A percentile compares a stretch with the other conserved stretches of the same genome.
phyloP scores from a whole-genome alignment of 2,888 invertebrate genomes.

The Latheticus oryzae region DNA sequence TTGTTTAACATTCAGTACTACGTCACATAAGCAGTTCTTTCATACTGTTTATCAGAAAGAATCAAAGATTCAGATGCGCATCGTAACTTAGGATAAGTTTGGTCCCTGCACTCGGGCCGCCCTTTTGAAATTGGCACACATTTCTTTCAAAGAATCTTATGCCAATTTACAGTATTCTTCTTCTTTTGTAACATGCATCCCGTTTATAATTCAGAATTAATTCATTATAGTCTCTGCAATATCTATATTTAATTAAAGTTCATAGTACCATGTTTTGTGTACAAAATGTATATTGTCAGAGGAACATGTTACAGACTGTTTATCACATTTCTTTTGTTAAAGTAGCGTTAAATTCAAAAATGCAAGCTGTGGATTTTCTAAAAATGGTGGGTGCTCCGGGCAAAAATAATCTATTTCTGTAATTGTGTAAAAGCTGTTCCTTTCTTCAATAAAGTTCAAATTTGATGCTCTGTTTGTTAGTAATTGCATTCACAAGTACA shows the following conservation, averaged over 20 bases:
- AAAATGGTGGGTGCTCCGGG: too few relatives aligned
- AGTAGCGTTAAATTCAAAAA: too few relatives aligned
- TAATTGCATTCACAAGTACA: too few relatives aligned
- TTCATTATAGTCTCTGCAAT: conserved; percentile 31
- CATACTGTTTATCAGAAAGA: conserved; percentile 42
- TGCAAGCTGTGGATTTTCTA: too few relatives aligned
- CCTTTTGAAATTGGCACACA: conserved; percentile 33
- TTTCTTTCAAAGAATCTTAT: conserved; percentile 33
- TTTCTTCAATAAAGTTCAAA: too few relatives aligned
- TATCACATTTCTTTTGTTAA: too few relatives aligned
- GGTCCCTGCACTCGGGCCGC: conserved; percentile 54
- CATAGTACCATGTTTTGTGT: conserved; percentile 49
- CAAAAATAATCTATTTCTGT: too few relatives aligned
- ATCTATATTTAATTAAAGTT: conserved; percentile 37
- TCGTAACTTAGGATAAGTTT: conserved; percentile 50
- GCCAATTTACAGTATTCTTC: conserved; percentile 31
- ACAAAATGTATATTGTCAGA: conserved; percentile 19
- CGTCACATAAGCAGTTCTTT: conserved; percentile 17
- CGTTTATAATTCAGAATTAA: conserved; percentile 34
- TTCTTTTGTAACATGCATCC: conserved; percentile 34
- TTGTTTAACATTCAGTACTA: conserved; percentile 26
- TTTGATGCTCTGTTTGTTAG: too few relatives aligned
- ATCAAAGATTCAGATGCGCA: conserved; percentile 49
- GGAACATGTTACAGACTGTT: too few relatives aligned
- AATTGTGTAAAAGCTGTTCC: too few relatives aligned